A percentile compares a stretch with the other conserved stretches of the same genome.
Conservation (phyloP, 1,140 invertebrate genomes). For the Saccostrea echinata region DNA sequence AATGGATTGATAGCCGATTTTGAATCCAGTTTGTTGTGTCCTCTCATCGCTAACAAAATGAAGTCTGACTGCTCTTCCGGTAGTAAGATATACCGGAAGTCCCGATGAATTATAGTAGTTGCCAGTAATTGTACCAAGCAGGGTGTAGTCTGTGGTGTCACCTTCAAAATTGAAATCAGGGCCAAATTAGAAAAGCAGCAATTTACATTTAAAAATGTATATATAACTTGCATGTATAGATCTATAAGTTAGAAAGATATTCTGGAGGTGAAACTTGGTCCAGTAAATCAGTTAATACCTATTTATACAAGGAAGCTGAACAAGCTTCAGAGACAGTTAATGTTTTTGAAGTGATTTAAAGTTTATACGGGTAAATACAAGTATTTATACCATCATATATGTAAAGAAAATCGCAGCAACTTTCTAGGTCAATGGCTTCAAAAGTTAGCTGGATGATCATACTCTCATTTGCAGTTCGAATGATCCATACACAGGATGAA, state of each 20-base stretch:
- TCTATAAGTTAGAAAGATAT: no score
- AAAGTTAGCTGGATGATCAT: neutral
- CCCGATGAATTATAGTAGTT: conserved; percentile 2
- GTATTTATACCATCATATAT: conserved; percentile 22
- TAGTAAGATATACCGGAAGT: conserved; percentile 2
- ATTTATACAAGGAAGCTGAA: no score
- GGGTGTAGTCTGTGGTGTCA: neutral
- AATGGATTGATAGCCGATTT: neutral
- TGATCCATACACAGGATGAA: neutral
- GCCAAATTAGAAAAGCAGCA: no score
- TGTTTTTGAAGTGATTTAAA: no score
- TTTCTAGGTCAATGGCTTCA: neutral
- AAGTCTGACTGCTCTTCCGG: neutral
- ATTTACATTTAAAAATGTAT: no score
- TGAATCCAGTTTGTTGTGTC: conserved; percentile 24
- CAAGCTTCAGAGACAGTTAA: no score
- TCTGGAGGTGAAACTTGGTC: no score
- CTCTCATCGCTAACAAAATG: conserved; percentile 23
- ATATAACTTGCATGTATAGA: no score
- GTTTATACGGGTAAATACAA: no score
- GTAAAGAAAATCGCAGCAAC: neutral
- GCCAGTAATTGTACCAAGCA: neutral
- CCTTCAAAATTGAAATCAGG: neutral
- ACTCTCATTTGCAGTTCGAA: neutral
- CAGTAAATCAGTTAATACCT: no score